Conservation (phyloP, 2,797 vertebrate genomes). For the Rhincodon typus region DNA sequence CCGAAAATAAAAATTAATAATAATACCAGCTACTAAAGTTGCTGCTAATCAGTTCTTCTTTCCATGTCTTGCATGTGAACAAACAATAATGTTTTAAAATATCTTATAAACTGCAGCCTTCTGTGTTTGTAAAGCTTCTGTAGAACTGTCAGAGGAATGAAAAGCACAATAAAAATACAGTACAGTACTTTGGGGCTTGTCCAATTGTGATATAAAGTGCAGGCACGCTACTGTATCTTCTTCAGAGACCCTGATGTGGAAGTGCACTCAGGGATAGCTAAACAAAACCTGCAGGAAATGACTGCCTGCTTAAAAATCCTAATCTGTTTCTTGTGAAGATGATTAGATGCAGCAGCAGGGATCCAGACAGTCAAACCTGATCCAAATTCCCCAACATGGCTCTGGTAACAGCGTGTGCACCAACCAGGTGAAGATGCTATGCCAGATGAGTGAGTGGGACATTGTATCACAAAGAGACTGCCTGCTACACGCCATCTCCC, state of each 20-base stretch:
- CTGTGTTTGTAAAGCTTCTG: not conserved
- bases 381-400: not conserved
- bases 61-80: not conserved
- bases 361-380: not conserved
- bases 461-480: too few relatives aligned
- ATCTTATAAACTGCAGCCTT: not conserved
- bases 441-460: too few relatives aligned
- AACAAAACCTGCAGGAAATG: slow-evolving; percentile 25
- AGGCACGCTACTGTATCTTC: slow-evolving; percentile 5
- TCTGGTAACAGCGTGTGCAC: too few relatives aligned
- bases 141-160: not conserved
- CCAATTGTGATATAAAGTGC: not conserved
- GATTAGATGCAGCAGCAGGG: slow-evolving; percentile 27
- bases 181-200: not conserved
- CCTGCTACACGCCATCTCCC: too few relatives aligned
- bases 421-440: too few relatives aligned
- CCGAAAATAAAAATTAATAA: not conserved
- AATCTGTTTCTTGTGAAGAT: slow-evolving; percentile 32
- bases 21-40: not conserved
- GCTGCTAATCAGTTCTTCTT: not conserved
- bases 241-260: not conserved
- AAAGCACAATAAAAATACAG: not conserved
- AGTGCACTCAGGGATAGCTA: not conserved
- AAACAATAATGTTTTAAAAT: not conserved
- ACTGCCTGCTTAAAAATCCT: slow-evolving; percentile 13